A percentile compares a stretch with the other conserved stretches of the same genome.
These are phyloP conservation scores for Petrolisthes cinctipes DNA, from an alignment of 2,888 invertebrate species.

Conservation along the genomic window DNA sequence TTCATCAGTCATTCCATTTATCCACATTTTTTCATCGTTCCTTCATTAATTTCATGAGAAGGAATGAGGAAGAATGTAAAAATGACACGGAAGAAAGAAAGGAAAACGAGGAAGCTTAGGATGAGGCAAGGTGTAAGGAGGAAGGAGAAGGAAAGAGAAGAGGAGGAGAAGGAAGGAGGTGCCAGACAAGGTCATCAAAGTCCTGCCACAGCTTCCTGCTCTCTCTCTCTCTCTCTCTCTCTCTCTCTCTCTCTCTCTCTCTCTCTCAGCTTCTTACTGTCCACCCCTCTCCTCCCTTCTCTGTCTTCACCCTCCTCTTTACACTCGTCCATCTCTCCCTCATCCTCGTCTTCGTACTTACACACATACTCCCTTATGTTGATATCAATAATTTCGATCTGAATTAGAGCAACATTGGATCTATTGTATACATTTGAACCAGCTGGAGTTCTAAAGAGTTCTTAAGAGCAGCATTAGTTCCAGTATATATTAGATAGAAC, in stretches of 20 bases:
- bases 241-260: background rate
- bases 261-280: background rate
- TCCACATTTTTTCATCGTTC: too few relatives aligned
- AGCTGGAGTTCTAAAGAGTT: too few relatives aligned
- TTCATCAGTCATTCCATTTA: too few relatives aligned
- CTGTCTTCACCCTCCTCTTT: background rate
- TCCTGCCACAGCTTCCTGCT: constrained; percentile 27
- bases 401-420: too few relatives aligned
- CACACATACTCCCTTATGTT: too few relatives aligned
- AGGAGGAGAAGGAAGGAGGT: constrained; percentile 66
- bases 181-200: constrained; percentile 51
- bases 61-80: background rate
- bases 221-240: constrained; percentile 13
- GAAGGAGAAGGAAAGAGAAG: background rate
- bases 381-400: too few relatives aligned
- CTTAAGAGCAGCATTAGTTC: too few relatives aligned
- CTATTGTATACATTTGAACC: too few relatives aligned
- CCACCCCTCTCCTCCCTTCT: background rate
- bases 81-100: background rate
- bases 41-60: too few relatives aligned
- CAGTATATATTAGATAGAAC: too few relatives aligned
- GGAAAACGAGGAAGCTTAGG: background rate
- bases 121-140: background rate
- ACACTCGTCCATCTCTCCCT: background rate
- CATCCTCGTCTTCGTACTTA: background rate